Base-by-base conservation (phyloP, 2,888 invertebrate species). In the Drosophila borborema region DNA sequence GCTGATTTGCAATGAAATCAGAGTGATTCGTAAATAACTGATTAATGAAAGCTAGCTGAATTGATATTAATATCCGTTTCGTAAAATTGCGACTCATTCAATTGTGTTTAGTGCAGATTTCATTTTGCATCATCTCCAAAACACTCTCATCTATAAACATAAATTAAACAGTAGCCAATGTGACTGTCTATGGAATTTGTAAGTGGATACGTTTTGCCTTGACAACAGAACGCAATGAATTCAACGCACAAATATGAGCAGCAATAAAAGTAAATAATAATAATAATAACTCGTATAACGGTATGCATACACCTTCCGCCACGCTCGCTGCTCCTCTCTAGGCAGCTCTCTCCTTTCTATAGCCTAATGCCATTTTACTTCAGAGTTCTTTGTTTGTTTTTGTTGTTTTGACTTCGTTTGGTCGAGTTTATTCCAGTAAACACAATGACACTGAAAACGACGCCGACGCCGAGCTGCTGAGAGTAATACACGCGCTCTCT, bases 211-310 rank as follows among this genome's bases (percentile, higher is more conserved):
- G 59, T 63, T 61, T 61, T 62, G 76, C n/a, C 12, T 38, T 9
- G 49, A 43, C 38, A 46, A 18, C 41, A 56, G 20, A 58, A 45
- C n/a, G 23, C 31, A 38, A 34, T 54, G 62, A 60, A 40, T 61
- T 63, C 66, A 55, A 61, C 34, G 48, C 64, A 66, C 51, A 68
- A 60, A 65, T 49, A 61, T 40, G 59, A 66, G 64, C 64, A 64
- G 66, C 79, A 74, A 75, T 74, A 72, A 80, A 80, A 74, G 68
- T 74, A 80, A 81, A 85, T 82, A 79, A 71, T 77, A 74, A 82
- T 77, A 74, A 82, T 78, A 76, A 87, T 87, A 82, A 81, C 87
- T 82, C 83, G 62, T 71, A 80, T 23, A 61, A 49, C 77, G 70
- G 49, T 80, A 80, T 68, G 72, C 74, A 77, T 72, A 63, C 64